Base-by-base conservation (phyloP, 1,140 invertebrate species). In the Oedothorax gibbosus region DNA sequence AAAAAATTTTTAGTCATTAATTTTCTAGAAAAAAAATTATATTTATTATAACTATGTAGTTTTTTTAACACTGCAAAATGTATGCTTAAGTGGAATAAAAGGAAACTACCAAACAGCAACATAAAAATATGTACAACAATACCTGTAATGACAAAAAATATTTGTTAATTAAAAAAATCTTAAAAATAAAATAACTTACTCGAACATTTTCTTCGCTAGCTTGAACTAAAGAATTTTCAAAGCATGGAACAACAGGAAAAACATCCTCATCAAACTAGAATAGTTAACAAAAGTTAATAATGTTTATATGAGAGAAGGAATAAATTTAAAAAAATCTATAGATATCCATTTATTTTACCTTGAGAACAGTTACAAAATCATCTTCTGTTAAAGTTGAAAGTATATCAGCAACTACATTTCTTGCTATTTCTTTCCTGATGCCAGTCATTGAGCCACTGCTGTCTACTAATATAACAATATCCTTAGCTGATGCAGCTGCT, bases 381-480 rank as follows among this genome's bases (percentile, higher is more conserved):
- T 99, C 98, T 88, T 99, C 98, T 11, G 96, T 98, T 10, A 99
- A 93, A 0, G 99, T 99, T 54, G 98, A 96, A 85, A 99, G 90
- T 64, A 99, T 95, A 54, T 94, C 95, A 15, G 92, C 91, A 73
- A 98, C 94, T 82, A 93, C 93, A 86, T 98, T 96, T 88, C 95
- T 94, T 8, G 98, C 97, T 85, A 99, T 98, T 90, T 97, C 95
- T 88, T 95, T 93, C 86, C 97, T 92, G 57, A 96, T 93, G 8
- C 98, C 98, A 21, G 94, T 95, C 99, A 99, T 99, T 14, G 98
- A 99, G n/a, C 98, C 99, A 81, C 96, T 92, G 53, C 96, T 94
- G 89, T 99, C 81, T 62, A 99, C 92, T 35, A 99, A 91, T 85
- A 99, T 98, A 21, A 99, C 93, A 86, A 99, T 94, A 89, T 99